phyloP scores from a whole-genome alignment of 2,888 invertebrate species.

The Tipula unca region DNA sequence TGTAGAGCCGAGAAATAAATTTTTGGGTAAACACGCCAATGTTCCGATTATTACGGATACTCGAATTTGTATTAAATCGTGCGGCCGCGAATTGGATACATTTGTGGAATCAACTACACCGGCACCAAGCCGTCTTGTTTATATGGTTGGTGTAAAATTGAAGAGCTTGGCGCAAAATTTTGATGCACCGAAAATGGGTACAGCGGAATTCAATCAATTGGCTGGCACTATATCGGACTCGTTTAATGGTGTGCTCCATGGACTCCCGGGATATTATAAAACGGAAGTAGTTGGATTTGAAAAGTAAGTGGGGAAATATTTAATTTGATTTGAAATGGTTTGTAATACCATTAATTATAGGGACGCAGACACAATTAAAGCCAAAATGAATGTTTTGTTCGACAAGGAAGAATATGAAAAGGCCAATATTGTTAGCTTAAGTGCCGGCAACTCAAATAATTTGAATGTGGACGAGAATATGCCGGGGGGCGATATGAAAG shows the following conservation, averaged over 20 bases:
- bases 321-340: too few species aligned
- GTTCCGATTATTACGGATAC: slow-evolving; percentile 64
- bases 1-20: slow-evolving; percentile 75
- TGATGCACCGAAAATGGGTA: slow-evolving; percentile 62
- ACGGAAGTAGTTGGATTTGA: slow-evolving; percentile 61
- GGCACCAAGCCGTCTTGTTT: slow-evolving; percentile 57
- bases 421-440: slow-evolving; percentile 27
- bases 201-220: slow-evolving; percentile 62
- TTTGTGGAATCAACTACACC: slow-evolving; percentile 46
- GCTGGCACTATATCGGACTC: slow-evolving; percentile 56
- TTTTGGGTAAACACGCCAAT: slow-evolving; percentile 69
- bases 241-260: slow-evolving; percentile 51
- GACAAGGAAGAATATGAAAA: slow-evolving; percentile 61
- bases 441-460: neutral
- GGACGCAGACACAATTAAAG: slow-evolving; percentile 59
- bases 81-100: slow-evolving; percentile 47
- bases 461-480: slow-evolving; percentile 29
- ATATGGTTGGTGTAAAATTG: slow-evolving; percentile 64
- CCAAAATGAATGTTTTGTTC: slow-evolving; percentile 64
- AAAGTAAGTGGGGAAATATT: slow-evolving; percentile 47
- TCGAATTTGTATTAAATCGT: slow-evolving; percentile 74
- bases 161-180: slow-evolving; percentile 70
- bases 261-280: slow-evolving; percentile 63
- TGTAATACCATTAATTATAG: slow-evolving; percentile 39
- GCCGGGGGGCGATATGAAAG: slow-evolving; percentile 26